Evolutionary conservation across 2,888 invertebrate genomes (phyloP), one percentile per base, ranked within the genome.

Genomic region (Lithophane semibrunnea): DNA sequence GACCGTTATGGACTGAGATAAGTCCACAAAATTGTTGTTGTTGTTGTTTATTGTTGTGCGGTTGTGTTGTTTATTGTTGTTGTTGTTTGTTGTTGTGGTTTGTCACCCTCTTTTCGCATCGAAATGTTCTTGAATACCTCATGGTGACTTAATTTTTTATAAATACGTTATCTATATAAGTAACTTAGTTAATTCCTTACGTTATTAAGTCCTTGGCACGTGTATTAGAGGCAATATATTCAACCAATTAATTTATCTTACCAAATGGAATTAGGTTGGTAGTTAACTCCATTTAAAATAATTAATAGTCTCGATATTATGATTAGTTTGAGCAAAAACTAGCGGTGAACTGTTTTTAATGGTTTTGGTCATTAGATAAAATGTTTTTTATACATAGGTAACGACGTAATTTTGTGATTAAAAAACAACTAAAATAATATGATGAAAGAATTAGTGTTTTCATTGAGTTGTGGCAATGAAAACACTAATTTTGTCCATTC

Each of bases 261-360:
- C 9, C 49, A 29, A 42, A 52, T 58, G n/a, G 49, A 60, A 60
- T 44, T 12, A 60, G 71, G 42, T 58, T n/a, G 79, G 42, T n/a
- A 44, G 13, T 68, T 70, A 49, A 29, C 7, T 29, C 12, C 3
- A 29, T 73, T 73, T 56, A 44, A 73, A 58, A 79, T 79, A 79
- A 44, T 77, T n/a, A 79, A 69, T 76, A 29, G 49, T 60, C 2
- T 24, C n/a, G n/a, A 60, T 58, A 66, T 37, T 16, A n/a, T 21
- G n/a, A 68, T 44, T 49, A 44, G 29, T 70, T 12, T 61, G n/a
- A 71, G 44, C 52, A 24, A 72, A 60, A 52, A 54, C 1, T 16
- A 37, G 37, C 16, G 44, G 16, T 37, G 44, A 80, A 42, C 47
- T 42, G 7, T 24, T 71, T 72, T 80, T 47, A 80, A 77, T 80